These are phyloP conservation scores for Romanogobio albipinnatus DNA, from an alignment of 2,113 vertebrate species.

Conservation along the genomic window DNA sequence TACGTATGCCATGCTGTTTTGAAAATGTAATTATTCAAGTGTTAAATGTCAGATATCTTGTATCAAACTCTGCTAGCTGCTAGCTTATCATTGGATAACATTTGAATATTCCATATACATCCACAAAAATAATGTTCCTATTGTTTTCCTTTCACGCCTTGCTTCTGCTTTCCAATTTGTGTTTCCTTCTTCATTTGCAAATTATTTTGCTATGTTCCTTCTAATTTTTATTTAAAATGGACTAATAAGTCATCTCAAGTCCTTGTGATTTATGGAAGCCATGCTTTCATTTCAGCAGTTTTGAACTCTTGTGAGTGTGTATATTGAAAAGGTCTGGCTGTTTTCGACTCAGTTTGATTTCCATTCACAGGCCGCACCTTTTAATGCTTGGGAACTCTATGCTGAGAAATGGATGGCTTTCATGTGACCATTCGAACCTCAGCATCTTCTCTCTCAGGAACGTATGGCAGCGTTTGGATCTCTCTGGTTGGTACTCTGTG, in stretches of 20 bases:
- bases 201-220: not conserved
- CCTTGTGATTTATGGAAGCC: too few relatives aligned
- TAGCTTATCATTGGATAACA: not conserved
- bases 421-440: conserved; percentile 70
- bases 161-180: conserved; percentile 1
- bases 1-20: not conserved
- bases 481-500: conserved; percentile 68
- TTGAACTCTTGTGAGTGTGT: not conserved
- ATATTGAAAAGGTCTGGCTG: not conserved
- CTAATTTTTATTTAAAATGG: not conserved
- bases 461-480: conserved; percentile 66
- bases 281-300: not conserved
- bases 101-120: not conserved
- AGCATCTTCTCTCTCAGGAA: conserved; percentile 62
- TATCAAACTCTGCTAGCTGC: too few relatives aligned
- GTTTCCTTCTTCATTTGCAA: conserved; percentile 13
- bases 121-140: not conserved
- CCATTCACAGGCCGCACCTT: not conserved
- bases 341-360: not conserved
- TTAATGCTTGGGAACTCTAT: not conserved
- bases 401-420: conserved; percentile 60
- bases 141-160: not conserved
- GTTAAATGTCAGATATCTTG: too few relatives aligned
- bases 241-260: not conserved
- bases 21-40: not conserved